Evolutionary conservation across 1,140 invertebrate genomes (phyloP), one percentile per base, ranked within the genome.

Genomic region (Lasioglossum baleicum): DNA sequence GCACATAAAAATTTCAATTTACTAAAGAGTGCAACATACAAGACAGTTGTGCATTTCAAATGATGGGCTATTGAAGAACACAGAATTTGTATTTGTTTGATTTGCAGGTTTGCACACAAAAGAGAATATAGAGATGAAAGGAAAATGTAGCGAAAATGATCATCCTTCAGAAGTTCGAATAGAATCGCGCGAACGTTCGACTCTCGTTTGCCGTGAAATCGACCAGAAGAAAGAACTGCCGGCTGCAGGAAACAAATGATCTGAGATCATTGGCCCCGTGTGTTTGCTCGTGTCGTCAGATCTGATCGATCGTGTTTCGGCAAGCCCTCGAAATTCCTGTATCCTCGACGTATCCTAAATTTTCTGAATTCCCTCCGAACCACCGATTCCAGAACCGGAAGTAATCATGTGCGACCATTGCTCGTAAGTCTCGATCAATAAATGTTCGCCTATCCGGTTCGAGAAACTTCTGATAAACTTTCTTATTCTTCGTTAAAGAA

Each of bases 361-460:
- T 51, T 40, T 15, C 6, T 15, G 13, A 15, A 2, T 7, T n/a
- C 15, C 17, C 63, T 61, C 13, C 0, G 26, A 31, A 35, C 1
- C 2, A 17, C 7, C 8, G 42, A 15, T 2, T 0, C 11, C 31
- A 2, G 51, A 48, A 40, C 7, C 22, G 31, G 63, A 48, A 51
- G 22, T 80, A 66, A 86, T 61, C 69, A 88, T 88, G 87, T 88
- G 87, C 44, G 87, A 88, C 63, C 87, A 88, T 42, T 88, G 87
- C 80, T 58, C 83, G 87, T 88, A 70, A 88, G 87, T 88, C 0
- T 65, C 2, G 5, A 13, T 35, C 35, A 35, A 35, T 35, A 35
- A 35, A 35, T 35, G 2, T 35, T 35, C 3, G 0, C 35, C 35
- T 35, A 35, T 35, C 35, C 35, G 5, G 35, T 3, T 35, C 35